Conservation (phyloP, 2,888 invertebrate genomes). For the Rugalucina vietnamica region DNA sequence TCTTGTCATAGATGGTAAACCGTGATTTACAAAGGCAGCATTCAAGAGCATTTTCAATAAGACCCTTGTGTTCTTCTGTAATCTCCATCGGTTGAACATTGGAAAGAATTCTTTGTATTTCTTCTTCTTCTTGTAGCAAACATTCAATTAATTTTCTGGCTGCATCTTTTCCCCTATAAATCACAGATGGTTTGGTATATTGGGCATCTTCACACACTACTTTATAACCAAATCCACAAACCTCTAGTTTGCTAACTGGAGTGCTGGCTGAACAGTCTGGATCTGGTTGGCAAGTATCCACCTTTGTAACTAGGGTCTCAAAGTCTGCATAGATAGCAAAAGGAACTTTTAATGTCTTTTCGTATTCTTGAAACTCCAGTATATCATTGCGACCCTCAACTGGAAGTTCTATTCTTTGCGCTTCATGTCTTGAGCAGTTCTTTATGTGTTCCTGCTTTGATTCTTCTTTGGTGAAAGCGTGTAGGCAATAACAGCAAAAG, state of each 20-base stretch:
- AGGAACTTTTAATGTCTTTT: slow-evolving; percentile 38
- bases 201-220: slow-evolving; percentile 35
- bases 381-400: slow-evolving; percentile 15
- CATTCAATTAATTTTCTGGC: slow-evolving; percentile 34
- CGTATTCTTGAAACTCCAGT: slow-evolving; percentile 43
- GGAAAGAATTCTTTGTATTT: slow-evolving; percentile 36
- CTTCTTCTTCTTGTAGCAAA: slow-evolving; percentile 40
- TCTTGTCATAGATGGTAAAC: too few species aligned
- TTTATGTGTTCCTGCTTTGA: slow-evolving; percentile 25
- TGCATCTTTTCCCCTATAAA: slow-evolving; percentile 43
- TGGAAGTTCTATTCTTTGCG: slow-evolving; percentile 36
- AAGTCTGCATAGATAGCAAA: slow-evolving; percentile 54
- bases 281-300: slow-evolving; percentile 42
- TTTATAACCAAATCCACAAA: slow-evolving; percentile 45
- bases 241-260: slow-evolving; percentile 33
- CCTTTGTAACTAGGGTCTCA: slow-evolving; percentile 37
- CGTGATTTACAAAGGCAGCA: too few species aligned
- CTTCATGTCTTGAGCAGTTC: slow-evolving; percentile 27
- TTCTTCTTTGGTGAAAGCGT: slow-evolving; percentile 27
- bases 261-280: slow-evolving; percentile 28
- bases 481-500: slow-evolving; percentile 38
- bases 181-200: slow-evolving; percentile 41
- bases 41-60: neutral
- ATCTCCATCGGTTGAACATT: slow-evolving; percentile 32
- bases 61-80: slow-evolving; percentile 3